A percentile compares a stretch with the other conserved stretches of the same genome.
Conservation (phyloP, 2,888 invertebrate species). For the Baccha elongata region DNA sequence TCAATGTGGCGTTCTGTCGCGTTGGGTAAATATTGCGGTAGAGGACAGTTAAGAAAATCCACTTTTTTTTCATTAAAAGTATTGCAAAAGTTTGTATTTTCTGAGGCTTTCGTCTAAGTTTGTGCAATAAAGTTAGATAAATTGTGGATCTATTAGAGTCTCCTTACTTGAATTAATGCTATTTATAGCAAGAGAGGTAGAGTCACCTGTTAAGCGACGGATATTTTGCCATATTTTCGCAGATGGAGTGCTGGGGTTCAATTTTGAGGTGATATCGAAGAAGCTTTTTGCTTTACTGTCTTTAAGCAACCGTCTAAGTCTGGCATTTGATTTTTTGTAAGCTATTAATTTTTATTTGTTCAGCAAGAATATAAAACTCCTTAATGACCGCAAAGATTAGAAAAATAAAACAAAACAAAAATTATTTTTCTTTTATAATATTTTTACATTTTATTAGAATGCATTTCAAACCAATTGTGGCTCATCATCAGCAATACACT, state of each 20-base stretch:
- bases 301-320: constrained; percentile 15
- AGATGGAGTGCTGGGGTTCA: constrained; percentile 17
- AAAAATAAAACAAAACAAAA: no score
- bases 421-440: no score
- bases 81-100: background rate
- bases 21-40: background rate
- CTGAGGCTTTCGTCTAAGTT: constrained; percentile 12
- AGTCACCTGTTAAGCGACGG: constrained; percentile 28
- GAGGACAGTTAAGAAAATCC: background rate
- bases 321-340: constrained; percentile 5
- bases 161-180: background rate
- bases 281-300: constrained; percentile 32
- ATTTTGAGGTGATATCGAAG: constrained; percentile 4
- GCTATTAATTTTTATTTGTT: no score
- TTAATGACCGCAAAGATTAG: no score
- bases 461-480: no score
- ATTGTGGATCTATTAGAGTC: constrained; percentile 7
- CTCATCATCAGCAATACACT: no score
- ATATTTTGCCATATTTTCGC: constrained; percentile 37
- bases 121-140: constrained; percentile 9
- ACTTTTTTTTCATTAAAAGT: background rate
- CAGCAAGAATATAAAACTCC: no score
- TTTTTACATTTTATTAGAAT: no score
- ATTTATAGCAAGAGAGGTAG: background rate
- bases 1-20: background rate